Percentiles rank a stretch among this genome's conserved stretches.
These are phyloP conservation scores for Tyrophagus putrescentiae DNA, from an alignment of 1,140 invertebrate genomes.

Conservation along the genomic window DNA sequence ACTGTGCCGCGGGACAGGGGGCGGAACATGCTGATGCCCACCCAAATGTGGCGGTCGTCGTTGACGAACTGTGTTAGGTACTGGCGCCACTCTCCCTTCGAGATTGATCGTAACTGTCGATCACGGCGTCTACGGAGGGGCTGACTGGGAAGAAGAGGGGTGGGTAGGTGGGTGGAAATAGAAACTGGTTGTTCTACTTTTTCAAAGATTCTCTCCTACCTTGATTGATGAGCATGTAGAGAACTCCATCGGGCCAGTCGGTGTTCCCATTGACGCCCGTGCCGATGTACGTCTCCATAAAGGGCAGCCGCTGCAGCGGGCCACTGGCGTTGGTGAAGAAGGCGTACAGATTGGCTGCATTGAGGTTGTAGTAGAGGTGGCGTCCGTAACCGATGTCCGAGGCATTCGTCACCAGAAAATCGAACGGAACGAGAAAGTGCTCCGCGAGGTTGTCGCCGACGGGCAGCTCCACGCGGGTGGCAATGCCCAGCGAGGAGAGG, in stretches of 20 bases:
- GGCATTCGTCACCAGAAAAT: not conserved
- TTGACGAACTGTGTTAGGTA: not conserved
- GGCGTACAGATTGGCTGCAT: not conserved
- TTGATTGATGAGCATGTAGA: not conserved
- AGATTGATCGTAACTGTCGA: not conserved
- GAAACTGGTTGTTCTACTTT: not conserved
- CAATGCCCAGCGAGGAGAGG: conserved; percentile 30
- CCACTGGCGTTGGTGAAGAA: conserved; percentile 13
- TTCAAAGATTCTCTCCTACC: too few relatives aligned
- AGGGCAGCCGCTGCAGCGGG: conserved; percentile 17
- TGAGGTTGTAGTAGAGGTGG: not conserved
- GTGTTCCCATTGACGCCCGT: not conserved
- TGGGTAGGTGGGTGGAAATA: not conserved
- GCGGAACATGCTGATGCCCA: conserved; percentile 37
- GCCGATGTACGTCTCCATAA: not conserved
- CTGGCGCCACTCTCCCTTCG: not conserved
- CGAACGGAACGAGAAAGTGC: conserved; percentile 24
- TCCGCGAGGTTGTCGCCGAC: conserved; percentile 57
- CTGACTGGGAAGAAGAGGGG: not conserved
- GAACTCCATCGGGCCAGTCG: not conserved
- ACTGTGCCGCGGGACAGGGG: conserved; percentile 57
- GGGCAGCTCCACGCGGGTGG: conserved; percentile 47
- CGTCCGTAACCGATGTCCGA: not conserved
- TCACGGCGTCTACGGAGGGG: not conserved
- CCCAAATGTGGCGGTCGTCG: not conserved